phyloP scores from a whole-genome alignment of 2,888 invertebrate species.

The Dusona sp. region DNA sequence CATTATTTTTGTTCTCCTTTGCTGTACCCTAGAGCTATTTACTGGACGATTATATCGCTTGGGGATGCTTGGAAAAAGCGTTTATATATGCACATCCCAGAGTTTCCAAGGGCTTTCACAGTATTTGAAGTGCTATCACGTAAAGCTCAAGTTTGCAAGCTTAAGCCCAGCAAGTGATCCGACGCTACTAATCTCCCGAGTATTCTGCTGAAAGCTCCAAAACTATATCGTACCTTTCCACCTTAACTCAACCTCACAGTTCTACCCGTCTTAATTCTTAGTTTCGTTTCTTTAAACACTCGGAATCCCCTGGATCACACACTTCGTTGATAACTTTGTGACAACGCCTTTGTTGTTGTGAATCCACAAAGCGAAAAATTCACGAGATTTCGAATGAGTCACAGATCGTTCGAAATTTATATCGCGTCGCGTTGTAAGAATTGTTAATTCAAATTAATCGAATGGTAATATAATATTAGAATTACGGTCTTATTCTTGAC shows the following conservation, averaged over 20 bases:
- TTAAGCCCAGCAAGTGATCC: constrained; percentile 69
- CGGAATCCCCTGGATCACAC: constrained; percentile 31
- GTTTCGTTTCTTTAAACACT: constrained; percentile 20
- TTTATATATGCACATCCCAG: constrained; percentile 51
- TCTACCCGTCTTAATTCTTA: constrained; percentile 17
- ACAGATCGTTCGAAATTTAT: not conserved
- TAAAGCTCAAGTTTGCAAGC: constrained; percentile 69
- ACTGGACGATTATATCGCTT: constrained; percentile 34
- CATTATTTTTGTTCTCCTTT: not conserved
- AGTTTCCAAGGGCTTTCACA: constrained; percentile 66
- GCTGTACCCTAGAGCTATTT: constrained; percentile 36
- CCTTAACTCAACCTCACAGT: constrained; percentile 11
- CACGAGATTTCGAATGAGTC: not conserved
- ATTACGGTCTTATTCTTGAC: too few species aligned
- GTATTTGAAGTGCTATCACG: constrained; percentile 71
- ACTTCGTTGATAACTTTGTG: constrained; percentile 19
- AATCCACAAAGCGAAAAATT: constrained; percentile 29
- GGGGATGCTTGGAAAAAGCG: constrained; percentile 46
- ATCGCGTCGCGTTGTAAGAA: not conserved
- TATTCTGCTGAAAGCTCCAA: constrained; percentile 54
- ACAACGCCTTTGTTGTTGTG: constrained; percentile 26
- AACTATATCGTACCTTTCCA: constrained; percentile 26
- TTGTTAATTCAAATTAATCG: not conserved
- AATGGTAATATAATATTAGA: not conserved
- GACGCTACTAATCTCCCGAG: constrained; percentile 71